phyloP scores from a whole-genome alignment of 2,888 invertebrate species.

The Dasysyrphus tricinctus region DNA sequence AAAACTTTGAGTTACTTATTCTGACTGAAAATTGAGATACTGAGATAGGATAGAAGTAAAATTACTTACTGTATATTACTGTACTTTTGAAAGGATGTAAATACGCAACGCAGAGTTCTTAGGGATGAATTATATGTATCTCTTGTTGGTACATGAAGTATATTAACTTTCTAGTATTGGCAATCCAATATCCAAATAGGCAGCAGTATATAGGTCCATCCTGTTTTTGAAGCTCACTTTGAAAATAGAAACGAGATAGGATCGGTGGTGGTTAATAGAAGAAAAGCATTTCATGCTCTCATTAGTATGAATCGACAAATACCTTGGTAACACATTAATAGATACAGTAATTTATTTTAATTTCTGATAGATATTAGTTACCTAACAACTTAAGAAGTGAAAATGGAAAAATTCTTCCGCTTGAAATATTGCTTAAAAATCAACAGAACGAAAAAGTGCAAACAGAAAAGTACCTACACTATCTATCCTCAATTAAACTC shows the following conservation, averaged over 20 bases:
- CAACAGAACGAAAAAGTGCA: background rate
- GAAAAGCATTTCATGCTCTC: background rate
- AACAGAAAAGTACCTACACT: background rate
- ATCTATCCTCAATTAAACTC: background rate
- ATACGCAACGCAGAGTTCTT: background rate
- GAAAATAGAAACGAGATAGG: too few species aligned
- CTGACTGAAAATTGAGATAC: background rate
- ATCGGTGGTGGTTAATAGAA: too few species aligned
- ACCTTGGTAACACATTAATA: too few species aligned
- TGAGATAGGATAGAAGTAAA: background rate
- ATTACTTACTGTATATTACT: background rate
- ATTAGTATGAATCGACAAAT: background rate
- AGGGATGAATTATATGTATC: background rate
- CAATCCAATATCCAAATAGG: too few species aligned
- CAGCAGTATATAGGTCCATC: too few species aligned
- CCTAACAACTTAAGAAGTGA: background rate
- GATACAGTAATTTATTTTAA: too few species aligned
- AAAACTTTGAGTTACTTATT: slow-evolving; percentile 1
- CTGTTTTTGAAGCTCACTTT: too few species aligned
- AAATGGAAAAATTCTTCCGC: background rate
- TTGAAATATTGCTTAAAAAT: too few species aligned
- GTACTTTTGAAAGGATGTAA: background rate
- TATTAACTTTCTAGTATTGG: too few species aligned
- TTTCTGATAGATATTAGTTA: too few species aligned
- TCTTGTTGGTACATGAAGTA: background rate